Evolutionary conservation across 92 coral and sea anemone genomes (phyloP), one percentile per base, ranked within the genome.

Genomic region (Epizoanthus scotinus): DNA sequence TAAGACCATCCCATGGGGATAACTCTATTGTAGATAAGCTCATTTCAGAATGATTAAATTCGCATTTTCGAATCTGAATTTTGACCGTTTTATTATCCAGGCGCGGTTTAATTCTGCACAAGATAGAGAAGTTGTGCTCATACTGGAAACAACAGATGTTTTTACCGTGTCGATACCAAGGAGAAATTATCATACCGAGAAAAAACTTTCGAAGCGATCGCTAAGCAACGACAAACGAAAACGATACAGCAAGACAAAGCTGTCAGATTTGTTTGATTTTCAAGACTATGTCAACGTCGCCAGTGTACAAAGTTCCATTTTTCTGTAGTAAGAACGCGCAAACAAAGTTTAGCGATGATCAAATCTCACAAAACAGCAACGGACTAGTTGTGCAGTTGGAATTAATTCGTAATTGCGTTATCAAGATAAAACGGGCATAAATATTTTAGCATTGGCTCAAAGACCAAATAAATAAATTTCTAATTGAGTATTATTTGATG

Each of bases 391-490:
- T 13, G 77, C 22, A 49, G 84, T 83, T 83, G 77, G 78, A 71
- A 83, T 83, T 56, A 61, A 61, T 84, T 55, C 54, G 81, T 92
- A 90, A 92, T 92, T 90, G 89, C 78, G 65, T 84, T 81, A 85
- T 87, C 82, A 78, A 63, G 77, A 70, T 82, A 84, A 89, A 71
- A 66, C 55, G 63, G 61, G 53, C 73, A 85, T 92, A 78, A 92
- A 92, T 84, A 89, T 92, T 91, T 92, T 77, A 92, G 82, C 73
- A 83, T 73, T 34, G 77, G 71, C 63, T 87, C 82, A 87, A 92
- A 86, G 84, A 79, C 88, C 85, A 72, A 92, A 92, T 89, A 85
- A 90, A 92, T 92, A 90, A 86, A 87, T 85, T 72, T 34, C 86
- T 82, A 87, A 84, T 87, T 92, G 84, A 87, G 91, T 89, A 84